These are phyloP conservation scores for Steinernema scapterisci DNA, from an alignment of 2,888 invertebrate species.

Conservation along the genomic window DNA sequence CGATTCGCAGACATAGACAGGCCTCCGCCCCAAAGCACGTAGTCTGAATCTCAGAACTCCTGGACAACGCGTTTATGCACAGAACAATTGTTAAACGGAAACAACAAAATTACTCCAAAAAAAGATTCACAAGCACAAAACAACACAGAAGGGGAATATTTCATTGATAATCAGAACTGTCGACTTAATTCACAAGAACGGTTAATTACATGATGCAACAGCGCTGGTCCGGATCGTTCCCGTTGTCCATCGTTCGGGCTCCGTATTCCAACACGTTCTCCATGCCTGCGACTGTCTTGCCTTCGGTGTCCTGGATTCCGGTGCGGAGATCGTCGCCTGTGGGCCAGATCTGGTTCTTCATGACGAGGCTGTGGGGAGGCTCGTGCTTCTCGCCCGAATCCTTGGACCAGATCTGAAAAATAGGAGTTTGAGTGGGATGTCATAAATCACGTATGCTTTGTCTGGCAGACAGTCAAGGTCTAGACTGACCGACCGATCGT, in stretches of 20 bases:
- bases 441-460: slow-evolving; percentile 7
- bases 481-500: too few relatives aligned
- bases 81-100: too few relatives aligned
- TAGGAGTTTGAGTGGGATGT: too few relatives aligned
- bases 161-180: too few relatives aligned
- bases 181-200: slow-evolving; percentile 11
- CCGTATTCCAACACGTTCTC: slow-evolving; percentile 38
- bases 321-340: slow-evolving; percentile 57
- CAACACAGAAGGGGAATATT: too few relatives aligned
- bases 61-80: too few relatives aligned
- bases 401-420: slow-evolving; percentile 46
- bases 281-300: slow-evolving; percentile 48
- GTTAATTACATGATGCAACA: slow-evolving; percentile 61
- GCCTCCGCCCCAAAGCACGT: too few relatives aligned
- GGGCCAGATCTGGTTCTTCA: slow-evolving; percentile 61
- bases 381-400: slow-evolving; percentile 42
- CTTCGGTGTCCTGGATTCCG: slow-evolving; percentile 50
- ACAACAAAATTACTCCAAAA: too few relatives aligned
- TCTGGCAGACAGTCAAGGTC: too few relatives aligned
- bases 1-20: too few relatives aligned
- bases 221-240: slow-evolving; percentile 54
- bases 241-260: slow-evolving; percentile 34
- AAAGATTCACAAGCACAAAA: too few relatives aligned
- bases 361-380: slow-evolving; percentile 46
- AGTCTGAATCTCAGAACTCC: too few relatives aligned